These are phyloP conservation scores for Stichodactyla helianthus DNA, from an alignment of 64 coral and sea anemone genomes.

Conservation along the genomic window DNA sequence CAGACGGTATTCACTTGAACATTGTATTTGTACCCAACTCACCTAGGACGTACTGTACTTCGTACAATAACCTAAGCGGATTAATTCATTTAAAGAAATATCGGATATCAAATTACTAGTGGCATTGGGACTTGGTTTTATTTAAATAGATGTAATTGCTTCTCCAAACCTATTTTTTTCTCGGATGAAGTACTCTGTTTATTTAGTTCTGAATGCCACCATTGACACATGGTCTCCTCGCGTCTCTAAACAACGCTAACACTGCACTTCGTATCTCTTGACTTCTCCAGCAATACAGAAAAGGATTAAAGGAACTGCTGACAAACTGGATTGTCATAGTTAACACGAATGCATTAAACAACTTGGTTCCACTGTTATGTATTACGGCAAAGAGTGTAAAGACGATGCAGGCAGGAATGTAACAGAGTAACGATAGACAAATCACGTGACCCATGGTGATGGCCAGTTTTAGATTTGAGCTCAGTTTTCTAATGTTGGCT, in stretches of 20 bases:
- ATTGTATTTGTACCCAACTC: too few relatives aligned
- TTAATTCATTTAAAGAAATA: too few relatives aligned
- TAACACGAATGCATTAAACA: not conserved
- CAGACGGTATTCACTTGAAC: too few relatives aligned
- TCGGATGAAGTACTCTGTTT: too few relatives aligned
- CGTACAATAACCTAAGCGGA: too few relatives aligned
- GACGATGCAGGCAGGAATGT: not conserved
- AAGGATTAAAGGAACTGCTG: slow-evolving; percentile 16
- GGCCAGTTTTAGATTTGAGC: not conserved
- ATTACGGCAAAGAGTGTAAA: not conserved
- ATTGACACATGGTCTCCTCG: too few relatives aligned
- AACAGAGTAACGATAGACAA: not conserved
- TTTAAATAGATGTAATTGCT: too few relatives aligned
- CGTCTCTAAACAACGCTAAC: not conserved
- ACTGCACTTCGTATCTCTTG: not conserved
- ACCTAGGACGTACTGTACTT: too few relatives aligned
- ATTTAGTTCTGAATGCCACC: too few relatives aligned
- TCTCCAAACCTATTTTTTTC: too few relatives aligned
- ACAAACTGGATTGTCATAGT: slow-evolving; percentile 1
- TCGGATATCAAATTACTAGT: too few relatives aligned
- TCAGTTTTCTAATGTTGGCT: not conserved
- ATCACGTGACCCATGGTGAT: slow-evolving; percentile 15
- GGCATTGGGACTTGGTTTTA: too few relatives aligned
- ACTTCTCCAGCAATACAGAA: slow-evolving; percentile 1
- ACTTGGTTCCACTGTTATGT: not conserved